A percentile compares a stretch with the other conserved stretches of the same genome.
These are phyloP conservation scores for Drosophila kanekoi DNA, from an alignment of 2,888 invertebrate species.

Conservation along the genomic window DNA sequence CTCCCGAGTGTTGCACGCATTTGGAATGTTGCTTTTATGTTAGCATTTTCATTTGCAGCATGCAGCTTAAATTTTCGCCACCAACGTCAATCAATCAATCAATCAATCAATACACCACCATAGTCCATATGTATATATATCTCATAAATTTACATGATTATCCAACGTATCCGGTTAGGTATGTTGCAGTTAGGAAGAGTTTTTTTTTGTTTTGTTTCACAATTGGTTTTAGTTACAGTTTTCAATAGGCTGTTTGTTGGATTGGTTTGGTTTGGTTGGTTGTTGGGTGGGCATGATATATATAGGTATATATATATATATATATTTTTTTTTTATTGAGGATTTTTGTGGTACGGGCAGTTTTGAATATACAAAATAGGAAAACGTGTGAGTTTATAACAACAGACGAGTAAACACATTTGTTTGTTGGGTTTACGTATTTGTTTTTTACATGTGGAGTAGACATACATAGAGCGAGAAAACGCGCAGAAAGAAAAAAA, in stretches of 20 bases:
- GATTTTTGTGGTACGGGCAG: constrained; percentile 65
- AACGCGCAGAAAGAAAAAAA: constrained; percentile 74
- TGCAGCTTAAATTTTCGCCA: constrained; percentile 72
- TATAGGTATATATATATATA: constrained; percentile 31
- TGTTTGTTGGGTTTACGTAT: constrained; percentile 33
- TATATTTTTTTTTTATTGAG: constrained; percentile 35
- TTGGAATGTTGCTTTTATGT: constrained; percentile 43
- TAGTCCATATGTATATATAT: constrained; percentile 52
- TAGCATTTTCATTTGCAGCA: constrained; percentile 57
- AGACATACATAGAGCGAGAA: constrained; percentile 68
- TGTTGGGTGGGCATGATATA: constrained; percentile 37
- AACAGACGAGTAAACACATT: constrained; percentile 54
- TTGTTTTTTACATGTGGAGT: constrained; percentile 49
- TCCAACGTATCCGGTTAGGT: constrained; percentile 61
- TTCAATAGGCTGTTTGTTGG: constrained; percentile 66
- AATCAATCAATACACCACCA: constrained; percentile 72
- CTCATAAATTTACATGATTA: constrained; percentile 37
- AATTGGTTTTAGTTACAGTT: constrained; percentile 71
- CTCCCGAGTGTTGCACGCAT: constrained; percentile 44
- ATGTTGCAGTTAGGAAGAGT: constrained; percentile 43
- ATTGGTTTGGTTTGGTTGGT: constrained; percentile 47
- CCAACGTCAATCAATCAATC: constrained; percentile 68
- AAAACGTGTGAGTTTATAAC: constrained; percentile 59
- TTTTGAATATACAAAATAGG: constrained; percentile 67
- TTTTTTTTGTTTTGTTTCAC: constrained; percentile 55